A percentile compares a stretch with the other conserved stretches of the same genome.
phyloP scores from a whole-genome alignment of 2,797 vertebrate species.

The Vireo griseus region DNA sequence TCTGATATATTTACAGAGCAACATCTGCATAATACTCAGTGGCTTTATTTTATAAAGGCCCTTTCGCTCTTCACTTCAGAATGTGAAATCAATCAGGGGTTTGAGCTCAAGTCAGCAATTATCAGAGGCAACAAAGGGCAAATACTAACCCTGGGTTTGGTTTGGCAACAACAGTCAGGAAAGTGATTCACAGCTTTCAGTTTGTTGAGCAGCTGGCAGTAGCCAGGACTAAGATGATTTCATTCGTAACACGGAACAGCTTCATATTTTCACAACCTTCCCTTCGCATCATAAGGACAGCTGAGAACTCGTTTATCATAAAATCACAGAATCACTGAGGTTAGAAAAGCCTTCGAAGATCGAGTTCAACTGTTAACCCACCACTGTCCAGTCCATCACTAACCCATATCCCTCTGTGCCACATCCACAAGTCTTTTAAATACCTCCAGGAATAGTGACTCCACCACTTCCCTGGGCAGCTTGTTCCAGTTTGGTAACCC shows the following conservation, averaged over 20 bases:
- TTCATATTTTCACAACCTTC: neutral
- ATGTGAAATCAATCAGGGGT: conserved; percentile 21
- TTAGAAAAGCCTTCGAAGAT: neutral
- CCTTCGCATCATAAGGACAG: neutral
- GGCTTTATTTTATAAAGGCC: conserved; percentile 46
- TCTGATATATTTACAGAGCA: conserved; percentile 32
- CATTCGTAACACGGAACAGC: neutral
- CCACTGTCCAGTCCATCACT: neutral
- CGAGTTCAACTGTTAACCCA: neutral
- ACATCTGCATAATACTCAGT: conserved; percentile 48
- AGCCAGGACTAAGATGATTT: neutral
- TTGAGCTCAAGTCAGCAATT: conserved; percentile 53
- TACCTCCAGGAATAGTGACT: neutral
- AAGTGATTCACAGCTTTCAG: conserved; percentile 4
- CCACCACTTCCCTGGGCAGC: neutral
- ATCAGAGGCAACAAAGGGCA: conserved; percentile 42
- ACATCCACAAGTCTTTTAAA: neutral
- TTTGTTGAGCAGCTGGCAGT: neutral
- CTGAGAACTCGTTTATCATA: neutral
- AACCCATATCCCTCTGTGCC: neutral
- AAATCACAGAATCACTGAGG: neutral
- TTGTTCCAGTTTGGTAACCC: neutral
- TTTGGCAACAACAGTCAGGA: neutral
- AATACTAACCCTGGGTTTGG: conserved; percentile 3
- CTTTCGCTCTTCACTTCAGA: conserved; percentile 43